phyloP scores from a whole-genome alignment of 2,888 invertebrate genomes.

The Acanthoscelides obtectus region DNA sequence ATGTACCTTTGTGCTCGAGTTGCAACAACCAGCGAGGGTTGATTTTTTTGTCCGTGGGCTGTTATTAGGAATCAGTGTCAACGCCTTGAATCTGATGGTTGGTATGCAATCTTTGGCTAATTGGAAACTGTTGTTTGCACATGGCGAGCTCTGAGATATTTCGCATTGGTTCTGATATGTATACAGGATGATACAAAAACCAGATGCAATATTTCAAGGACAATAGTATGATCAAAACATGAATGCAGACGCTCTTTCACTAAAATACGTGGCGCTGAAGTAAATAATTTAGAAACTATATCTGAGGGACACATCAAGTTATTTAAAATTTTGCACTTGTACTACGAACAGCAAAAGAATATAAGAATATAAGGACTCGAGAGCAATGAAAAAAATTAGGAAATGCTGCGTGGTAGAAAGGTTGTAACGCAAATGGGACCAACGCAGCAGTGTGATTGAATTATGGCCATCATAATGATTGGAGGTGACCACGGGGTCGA shows the following conservation, averaged over 20 bases:
- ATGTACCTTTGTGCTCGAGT: not conserved
- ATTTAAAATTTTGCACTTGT: too few species aligned
- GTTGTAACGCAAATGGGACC: not conserved
- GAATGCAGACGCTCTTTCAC: too few species aligned
- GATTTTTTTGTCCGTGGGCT: constrained; percentile 2
- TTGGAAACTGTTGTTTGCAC: not conserved
- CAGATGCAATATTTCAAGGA: too few species aligned
- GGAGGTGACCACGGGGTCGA: not conserved
- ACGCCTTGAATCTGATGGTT: constrained; percentile 4
- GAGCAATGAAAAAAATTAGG: not conserved
- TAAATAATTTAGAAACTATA: too few species aligned
- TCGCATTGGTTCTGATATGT: too few species aligned
- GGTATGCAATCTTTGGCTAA: not conserved
- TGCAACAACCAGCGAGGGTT: not conserved
- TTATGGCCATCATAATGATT: not conserved
- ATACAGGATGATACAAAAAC: too few species aligned
- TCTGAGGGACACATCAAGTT: too few species aligned
- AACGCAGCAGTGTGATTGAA: not conserved
- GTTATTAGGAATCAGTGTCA: constrained; percentile 9
- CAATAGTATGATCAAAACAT: too few species aligned
- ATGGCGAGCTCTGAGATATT: not conserved
- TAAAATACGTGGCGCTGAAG: too few species aligned
- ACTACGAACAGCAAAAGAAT: too few species aligned
- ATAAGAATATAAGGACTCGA: too few species aligned
- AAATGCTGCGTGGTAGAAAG: constrained; percentile 14